Base-by-base conservation (phyloP, 2,888 invertebrate genomes). In the Cylloceria caligata region DNA sequence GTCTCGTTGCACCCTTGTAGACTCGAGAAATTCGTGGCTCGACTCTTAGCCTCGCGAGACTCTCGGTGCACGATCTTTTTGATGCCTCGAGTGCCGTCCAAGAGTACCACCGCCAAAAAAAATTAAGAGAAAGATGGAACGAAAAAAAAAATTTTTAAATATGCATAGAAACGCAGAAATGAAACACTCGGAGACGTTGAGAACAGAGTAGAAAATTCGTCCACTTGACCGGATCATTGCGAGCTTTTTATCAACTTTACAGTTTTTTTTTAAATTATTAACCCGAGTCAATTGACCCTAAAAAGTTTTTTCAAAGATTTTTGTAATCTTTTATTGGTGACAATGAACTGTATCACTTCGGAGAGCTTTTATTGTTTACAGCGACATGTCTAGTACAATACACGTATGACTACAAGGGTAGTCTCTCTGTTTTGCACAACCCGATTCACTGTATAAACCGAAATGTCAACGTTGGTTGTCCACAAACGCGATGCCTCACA, bases 21-120 rank as follows among this genome's bases (percentile, higher is more conserved):
- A 72, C 82, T 80, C 68, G 82, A 83, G 65, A 73, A 79, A 83
- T 76, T 83, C 65, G 79, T 75, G 67, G 75, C 52, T 74, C 57
- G 69, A 57, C 78, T 47, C 24, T 19, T 69, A 64, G 80, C 74
- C 64, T 64, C 52, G 19, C 30, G 49, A 74, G 81, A 68, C 64
- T 73, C 60, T 69, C 42, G 42, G 57, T 62, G 55, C 75, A 69
- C 49, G 75, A 80, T 64, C 57, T 76, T 80, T 83, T 78, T 80
- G 82, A 76, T 72, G 76, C 72, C 62, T 68, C 64, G 80, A 57
- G 57, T 57, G 69, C 65, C 57, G 47, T 68, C 64, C 81, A 49
- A 27, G 74, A 78, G 65, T 65, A 65, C 47, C 62, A 74, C 62
- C 47, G 68, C 67, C 57, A 62, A 45, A 52, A 45, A 52, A 42